Evolutionary conservation across 1,140 invertebrate species (phyloP).

Genomic region (Heliconius congener): DNA sequence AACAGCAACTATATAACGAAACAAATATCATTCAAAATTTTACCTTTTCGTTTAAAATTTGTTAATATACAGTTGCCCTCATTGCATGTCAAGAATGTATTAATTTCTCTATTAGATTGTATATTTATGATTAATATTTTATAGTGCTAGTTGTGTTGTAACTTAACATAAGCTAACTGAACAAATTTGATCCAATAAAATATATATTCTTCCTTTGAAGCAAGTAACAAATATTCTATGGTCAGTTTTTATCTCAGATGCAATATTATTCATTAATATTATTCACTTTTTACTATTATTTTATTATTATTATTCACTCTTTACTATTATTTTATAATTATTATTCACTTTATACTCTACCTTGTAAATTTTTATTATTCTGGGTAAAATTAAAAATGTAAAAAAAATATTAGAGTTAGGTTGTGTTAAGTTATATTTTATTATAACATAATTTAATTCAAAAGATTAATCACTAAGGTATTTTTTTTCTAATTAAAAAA

Average conservation of each 20-base stretch:
- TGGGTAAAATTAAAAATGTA: background rate
- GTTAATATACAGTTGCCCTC: background rate
- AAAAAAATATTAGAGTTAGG: background rate
- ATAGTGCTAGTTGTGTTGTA: slow-evolving; percentile 1
- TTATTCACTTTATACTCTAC: background rate
- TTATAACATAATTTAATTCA: too few species aligned
- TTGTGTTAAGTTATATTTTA: too few species aligned
- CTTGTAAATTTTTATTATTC: background rate
- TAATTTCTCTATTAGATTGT: slow-evolving; percentile 9
- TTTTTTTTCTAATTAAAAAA: too few species aligned
- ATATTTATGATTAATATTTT: background rate
- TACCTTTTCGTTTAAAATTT: background rate
- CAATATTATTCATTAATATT: background rate
- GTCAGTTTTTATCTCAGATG: background rate
- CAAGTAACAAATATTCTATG: background rate
- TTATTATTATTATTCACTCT: background rate
- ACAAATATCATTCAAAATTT: background rate
- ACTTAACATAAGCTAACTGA: background rate
- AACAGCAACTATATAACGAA: background rate
- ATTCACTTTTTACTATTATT: background rate
- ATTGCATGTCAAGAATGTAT: background rate
- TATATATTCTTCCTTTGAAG: background rate
- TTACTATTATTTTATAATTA: background rate
- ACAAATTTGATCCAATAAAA: slow-evolving; percentile 7
- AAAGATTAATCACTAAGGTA: background rate